Evolutionary conservation across 2,888 invertebrate species (phyloP), one percentile per base, ranked within the genome.

Genomic region (Zootermopsis nevadensis): DNA sequence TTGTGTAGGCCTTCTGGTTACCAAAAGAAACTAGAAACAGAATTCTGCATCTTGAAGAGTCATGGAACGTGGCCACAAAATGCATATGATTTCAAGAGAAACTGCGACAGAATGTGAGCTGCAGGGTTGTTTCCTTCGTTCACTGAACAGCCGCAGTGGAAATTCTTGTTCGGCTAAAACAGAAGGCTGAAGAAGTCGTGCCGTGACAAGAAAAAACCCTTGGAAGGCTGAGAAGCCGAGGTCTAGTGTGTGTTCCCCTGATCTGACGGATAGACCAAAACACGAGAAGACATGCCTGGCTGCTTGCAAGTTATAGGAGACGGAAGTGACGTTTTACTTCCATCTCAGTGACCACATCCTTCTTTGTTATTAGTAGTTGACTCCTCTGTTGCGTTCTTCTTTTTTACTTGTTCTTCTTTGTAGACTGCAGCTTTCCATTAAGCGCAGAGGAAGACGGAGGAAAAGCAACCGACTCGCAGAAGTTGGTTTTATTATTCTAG

Each of bases 341-440:
- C 77, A 55, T 55, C 33, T 33, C 66, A n/a, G 79, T 66, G 66
- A 79, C 79, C 79, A 79, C 79, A 30, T 79, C 79, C 79, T 79
- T 79, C 79, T 76, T 22, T 55, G 55, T 48, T 77, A 22, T 38
- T 48, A 69, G 33, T n/a, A 24, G 30, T 30, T 60, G n/a, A 35
- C 35, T 66, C 7, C 35, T n/a, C 27, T 38, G 76, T n/a, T 76
- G 30, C 42, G 27, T 27, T 76, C 15, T 19, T 42, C 4, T 19
- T n/a, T 19, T 60, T 60, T 27, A n/a, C 2, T 60, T 60, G n/a
- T 60, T 12, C 60, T n/a, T n/a, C n/a, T 60, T 60, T 27, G 60
- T 3, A 60, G 6, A 12, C 1, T 27, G n/a, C 27, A 60, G 12
- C 27, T 60, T 60, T n/a, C 60, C 60, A 60, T 27, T 27, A 15